These are phyloP conservation scores for Drosophila neonasuta DNA, from an alignment of 2,888 invertebrate species.

Conservation along the genomic window DNA sequence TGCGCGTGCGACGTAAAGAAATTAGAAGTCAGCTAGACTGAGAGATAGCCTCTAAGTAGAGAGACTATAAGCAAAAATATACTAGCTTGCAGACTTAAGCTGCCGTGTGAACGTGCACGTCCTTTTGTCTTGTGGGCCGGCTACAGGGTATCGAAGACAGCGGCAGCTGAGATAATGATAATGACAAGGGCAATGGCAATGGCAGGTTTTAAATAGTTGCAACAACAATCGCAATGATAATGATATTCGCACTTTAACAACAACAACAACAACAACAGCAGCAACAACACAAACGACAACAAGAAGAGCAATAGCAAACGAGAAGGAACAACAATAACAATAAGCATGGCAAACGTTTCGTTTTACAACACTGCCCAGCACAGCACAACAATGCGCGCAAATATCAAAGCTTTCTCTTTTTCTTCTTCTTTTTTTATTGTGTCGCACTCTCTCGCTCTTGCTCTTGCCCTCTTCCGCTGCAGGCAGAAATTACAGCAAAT, in stretches of 20 bases:
- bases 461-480: constrained; percentile 2
- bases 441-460: constrained; percentile 12
- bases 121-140: background rate
- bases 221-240: constrained; percentile 19
- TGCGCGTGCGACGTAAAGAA: background rate
- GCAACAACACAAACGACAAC: constrained; percentile 13
- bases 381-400: constrained; percentile 1
- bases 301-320: background rate
- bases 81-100: too few relatives aligned
- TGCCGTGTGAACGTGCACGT: background rate
- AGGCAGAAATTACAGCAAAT: constrained; percentile 58
- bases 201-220: constrained; percentile 25
- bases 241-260: constrained; percentile 20
- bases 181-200: constrained; percentile 15
- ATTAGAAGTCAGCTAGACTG: constrained; percentile 4
- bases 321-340: constrained; percentile 5
- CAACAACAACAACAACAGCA: constrained; percentile 8
- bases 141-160: constrained; percentile 18
- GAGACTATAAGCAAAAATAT: too few relatives aligned
- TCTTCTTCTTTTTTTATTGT: background rate
- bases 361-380: constrained; percentile 21
- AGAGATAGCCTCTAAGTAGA: background rate
- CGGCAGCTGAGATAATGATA: constrained; percentile 22
- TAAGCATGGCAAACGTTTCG: background rate
- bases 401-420: constrained; percentile 19